A percentile compares a stretch with the other conserved stretches of the same genome.
Conservation (phyloP, 2,113 vertebrate genomes). For the Ceyx melanurus region DNA sequence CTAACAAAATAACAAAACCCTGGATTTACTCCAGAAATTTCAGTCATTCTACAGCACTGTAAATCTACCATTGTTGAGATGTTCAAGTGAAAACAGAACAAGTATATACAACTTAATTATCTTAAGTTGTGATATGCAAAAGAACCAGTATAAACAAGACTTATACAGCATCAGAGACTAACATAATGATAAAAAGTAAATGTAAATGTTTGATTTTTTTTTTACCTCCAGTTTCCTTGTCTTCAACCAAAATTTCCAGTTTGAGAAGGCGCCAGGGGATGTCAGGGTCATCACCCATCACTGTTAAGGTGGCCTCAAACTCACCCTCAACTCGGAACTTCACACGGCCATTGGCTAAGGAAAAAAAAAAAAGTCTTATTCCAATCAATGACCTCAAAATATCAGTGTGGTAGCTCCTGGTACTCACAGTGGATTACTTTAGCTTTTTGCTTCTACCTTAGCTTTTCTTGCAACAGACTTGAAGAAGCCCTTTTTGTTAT, state of each 20-base stretch:
- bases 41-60: background rate
- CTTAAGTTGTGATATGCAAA: background rate
- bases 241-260: slow-evolving; percentile 95
- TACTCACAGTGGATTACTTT: background rate
- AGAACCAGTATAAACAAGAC: background rate
- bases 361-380: slow-evolving; percentile 11
- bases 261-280: slow-evolving; percentile 98
- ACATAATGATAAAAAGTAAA: background rate
- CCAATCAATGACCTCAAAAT: background rate
- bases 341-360: slow-evolving; percentile 92
- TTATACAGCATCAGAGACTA: background rate
- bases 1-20: background rate
- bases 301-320: slow-evolving; percentile 97
- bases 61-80: background rate
- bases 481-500: too few relatives aligned
- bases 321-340: slow-evolving; percentile 98
- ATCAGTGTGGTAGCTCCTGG: background rate
- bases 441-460: too few relatives aligned
- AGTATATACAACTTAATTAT: background rate
- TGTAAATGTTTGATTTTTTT: background rate
- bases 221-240: slow-evolving; percentile 98
- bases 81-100: background rate
- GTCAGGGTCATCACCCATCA: slow-evolving; percentile 98
- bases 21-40: background rate
- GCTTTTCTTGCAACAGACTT: too few relatives aligned